These are phyloP conservation scores for Drosophila littoralis DNA, from an alignment of 1,140 invertebrate species.

Conservation along the genomic window DNA sequence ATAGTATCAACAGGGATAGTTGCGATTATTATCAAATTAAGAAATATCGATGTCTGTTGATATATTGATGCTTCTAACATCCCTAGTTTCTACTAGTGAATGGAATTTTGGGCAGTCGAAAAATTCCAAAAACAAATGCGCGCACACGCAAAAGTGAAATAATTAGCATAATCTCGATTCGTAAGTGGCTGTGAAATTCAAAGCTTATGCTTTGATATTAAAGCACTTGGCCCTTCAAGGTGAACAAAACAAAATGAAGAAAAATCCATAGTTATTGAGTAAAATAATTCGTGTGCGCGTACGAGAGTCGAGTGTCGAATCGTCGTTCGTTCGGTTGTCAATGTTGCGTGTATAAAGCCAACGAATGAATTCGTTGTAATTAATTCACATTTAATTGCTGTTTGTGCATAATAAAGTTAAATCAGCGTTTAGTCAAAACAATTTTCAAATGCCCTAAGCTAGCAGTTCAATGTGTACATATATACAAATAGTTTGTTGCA, in stretches of 20 bases:
- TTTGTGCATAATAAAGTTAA: slow-evolving; percentile 65
- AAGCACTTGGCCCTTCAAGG: slow-evolving; percentile 27
- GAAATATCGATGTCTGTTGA: slow-evolving; percentile 1
- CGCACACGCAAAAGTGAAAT: slow-evolving; percentile 35
- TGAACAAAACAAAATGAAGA: slow-evolving; percentile 17
- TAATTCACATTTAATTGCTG: slow-evolving; percentile 74
- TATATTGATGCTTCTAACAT: slow-evolving; percentile 21
- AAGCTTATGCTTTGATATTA: slow-evolving; percentile 26
- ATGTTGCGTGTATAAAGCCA: slow-evolving; percentile 73
- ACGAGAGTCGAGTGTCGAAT: slow-evolving; percentile 34
- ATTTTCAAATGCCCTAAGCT: slow-evolving; percentile 35
- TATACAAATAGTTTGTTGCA: slow-evolving; percentile 35
- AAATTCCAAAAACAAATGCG: slow-evolving; percentile 57
- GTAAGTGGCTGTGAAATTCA: slow-evolving; percentile 42
- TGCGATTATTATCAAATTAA: background rate
- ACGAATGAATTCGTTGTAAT: slow-evolving; percentile 76
- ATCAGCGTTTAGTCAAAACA: slow-evolving; percentile 19
- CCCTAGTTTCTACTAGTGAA: slow-evolving; percentile 49
- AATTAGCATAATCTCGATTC: slow-evolving; percentile 38
- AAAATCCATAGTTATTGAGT: slow-evolving; percentile 43
- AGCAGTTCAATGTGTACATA: slow-evolving; percentile 32
- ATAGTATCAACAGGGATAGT: slow-evolving; percentile 9
- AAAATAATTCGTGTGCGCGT: slow-evolving; percentile 35
- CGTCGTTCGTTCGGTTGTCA: slow-evolving; percentile 48
- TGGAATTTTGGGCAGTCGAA: slow-evolving; percentile 54